Base-by-base conservation (phyloP, 2,797 vertebrate genomes). In the Limnodromus scolopaceus region DNA sequence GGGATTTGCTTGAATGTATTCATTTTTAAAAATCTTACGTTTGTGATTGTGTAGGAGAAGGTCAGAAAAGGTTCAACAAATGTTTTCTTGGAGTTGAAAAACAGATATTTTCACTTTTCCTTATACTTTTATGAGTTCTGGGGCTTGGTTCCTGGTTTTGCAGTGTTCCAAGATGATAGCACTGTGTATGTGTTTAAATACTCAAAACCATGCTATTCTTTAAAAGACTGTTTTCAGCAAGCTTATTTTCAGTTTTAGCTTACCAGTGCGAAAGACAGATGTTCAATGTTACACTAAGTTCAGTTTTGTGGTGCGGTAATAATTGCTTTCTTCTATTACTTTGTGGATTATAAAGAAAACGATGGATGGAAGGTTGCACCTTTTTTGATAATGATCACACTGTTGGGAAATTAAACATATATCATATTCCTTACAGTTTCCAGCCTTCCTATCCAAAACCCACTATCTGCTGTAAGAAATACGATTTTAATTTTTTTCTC, bases 351-450 rank as follows among this genome's bases (percentile, higher is more conserved):
- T 32, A 80, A 88, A 74, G 48, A 87, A 95, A 82, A 79, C 8
- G 16, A 75, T 28, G 41, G 51, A 63, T 77, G 43, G 74, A 87
- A 91, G 70, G 88, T 74, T 85, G 64, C 18, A 53, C 55, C 64
- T 71, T 74, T 64, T 90, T 89, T 88, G 63, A 94, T 96, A 83
- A 80, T 34, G 63, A 94, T 92, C 83, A 77, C 2, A 11, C 41
- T 87, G 41, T 43, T 93, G 90, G 83, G 84, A 94, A 96, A 93
- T 94, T 92, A 95, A 94, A 74, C 49, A 90, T 95, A 58, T 70
- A 94, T 96, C 78, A 51, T 89, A 84, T 64, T 89, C 77, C 60
- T 92, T 57, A 16, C 7, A 74, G 36, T 88, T 94, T 64, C 48
- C 49, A 92, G 41, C 82, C 30, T 39, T 80, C 41, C 75, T 19